A percentile compares a stretch with the other conserved stretches of the same genome.
phyloP scores from a whole-genome alignment of 1,140 invertebrate species.

The Drosophila kikkawai region DNA sequence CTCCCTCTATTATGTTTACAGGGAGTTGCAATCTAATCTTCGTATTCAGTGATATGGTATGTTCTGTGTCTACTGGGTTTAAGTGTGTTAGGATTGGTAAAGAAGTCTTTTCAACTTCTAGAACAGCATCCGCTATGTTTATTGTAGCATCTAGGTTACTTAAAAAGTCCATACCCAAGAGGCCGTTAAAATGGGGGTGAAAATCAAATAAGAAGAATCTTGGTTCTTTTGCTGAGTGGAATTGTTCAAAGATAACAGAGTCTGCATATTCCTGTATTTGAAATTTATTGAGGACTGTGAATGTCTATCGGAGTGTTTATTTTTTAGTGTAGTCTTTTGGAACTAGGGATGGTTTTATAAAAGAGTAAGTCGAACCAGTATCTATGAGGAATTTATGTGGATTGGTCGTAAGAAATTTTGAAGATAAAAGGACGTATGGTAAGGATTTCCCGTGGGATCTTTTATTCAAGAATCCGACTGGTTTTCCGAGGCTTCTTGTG shows the following conservation, averaged over 20 bases:
- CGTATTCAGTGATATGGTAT: slow-evolving; percentile 3
- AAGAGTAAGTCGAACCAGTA: slow-evolving; percentile 8
- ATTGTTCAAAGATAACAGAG: slow-evolving; percentile 5
- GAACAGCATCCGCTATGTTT: slow-evolving; percentile 1
- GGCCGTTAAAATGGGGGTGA: slow-evolving; percentile 5
- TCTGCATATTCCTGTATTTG: slow-evolving; percentile 9
- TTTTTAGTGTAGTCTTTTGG: not conserved
- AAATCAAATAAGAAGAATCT: slow-evolving; percentile 6
- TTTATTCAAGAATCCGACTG: slow-evolving; percentile 3
- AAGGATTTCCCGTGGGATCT: slow-evolving; percentile 4
- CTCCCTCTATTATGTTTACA: slow-evolving; percentile 6
- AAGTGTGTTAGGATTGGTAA: not conserved
- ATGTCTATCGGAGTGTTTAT: not conserved
- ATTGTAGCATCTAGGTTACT: slow-evolving; percentile 13
- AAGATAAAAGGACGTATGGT: slow-evolving; percentile 6
- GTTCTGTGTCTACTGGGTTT: not conserved
- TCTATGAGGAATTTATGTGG: slow-evolving; percentile 7
- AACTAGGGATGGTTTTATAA: not conserved
- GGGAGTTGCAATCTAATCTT: slow-evolving; percentile 1
- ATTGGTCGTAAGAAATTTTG: slow-evolving; percentile 1
- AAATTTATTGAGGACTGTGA: not conserved
- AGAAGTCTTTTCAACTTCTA: not conserved
- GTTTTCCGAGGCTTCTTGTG: not conserved
- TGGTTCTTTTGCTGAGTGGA: not conserved
- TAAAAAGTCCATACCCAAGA: slow-evolving; percentile 2